These are phyloP conservation scores for Calvadosia cruxmelitensis DNA, from an alignment of 30 jellyfish, hydroid and myxozoan genomes.

Conservation along the genomic window DNA sequence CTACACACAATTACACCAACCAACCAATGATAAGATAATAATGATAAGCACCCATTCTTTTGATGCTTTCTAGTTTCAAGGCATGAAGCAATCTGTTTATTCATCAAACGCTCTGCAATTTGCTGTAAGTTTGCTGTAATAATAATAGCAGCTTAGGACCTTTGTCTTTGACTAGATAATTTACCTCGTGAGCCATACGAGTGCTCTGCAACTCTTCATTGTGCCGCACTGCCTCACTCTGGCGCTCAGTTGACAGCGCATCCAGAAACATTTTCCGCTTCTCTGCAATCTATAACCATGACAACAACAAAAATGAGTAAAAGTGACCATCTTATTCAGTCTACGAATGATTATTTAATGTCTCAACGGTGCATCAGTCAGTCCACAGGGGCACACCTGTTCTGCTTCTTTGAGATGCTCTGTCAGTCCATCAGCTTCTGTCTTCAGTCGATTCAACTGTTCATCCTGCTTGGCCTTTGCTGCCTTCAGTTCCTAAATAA, in stretches of 20 bases:
- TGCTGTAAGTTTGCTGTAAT: too few species aligned
- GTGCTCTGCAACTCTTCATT: constrained; percentile 25
- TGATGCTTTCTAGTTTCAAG: too few species aligned
- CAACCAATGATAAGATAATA: too few species aligned
- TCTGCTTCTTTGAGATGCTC: constrained; percentile 1
- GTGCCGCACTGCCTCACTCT: constrained; percentile 38
- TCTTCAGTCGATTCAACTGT: neutral
- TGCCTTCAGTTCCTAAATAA: neutral
- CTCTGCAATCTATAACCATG: constrained; percentile 62
- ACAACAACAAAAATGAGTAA: neutral
- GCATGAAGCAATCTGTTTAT: too few species aligned
- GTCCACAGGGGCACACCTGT: constrained; percentile 2
- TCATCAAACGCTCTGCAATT: too few species aligned
- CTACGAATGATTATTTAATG: neutral
- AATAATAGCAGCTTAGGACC: too few species aligned
- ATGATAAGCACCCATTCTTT: too few species aligned
- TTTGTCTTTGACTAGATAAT: too few species aligned
- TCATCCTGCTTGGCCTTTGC: neutral
- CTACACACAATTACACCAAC: too few species aligned
- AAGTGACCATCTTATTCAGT: neutral
- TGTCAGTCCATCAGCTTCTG: neutral
- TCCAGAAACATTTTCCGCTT: constrained; percentile 64
- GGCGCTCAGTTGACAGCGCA: constrained; percentile 62
- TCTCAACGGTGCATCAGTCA: too few species aligned
- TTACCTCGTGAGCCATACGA: constrained; percentile 28